Conservation (phyloP, 2,113 vertebrate genomes). For the Ancistrus triradiatus region DNA sequence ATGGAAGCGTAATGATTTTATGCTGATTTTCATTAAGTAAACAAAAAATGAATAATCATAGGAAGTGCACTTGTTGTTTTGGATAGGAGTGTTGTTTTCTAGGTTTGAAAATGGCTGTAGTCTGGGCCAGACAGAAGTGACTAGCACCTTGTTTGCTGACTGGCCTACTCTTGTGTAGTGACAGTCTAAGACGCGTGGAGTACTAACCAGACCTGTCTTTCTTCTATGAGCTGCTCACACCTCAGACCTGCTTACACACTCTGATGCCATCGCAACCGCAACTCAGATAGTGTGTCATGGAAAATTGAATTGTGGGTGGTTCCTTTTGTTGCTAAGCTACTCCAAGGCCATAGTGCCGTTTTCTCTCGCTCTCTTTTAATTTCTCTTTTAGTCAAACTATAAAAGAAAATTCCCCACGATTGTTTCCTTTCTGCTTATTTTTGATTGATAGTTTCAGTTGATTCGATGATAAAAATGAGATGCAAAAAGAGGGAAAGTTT, state of each 20-base stretch:
- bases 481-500: not conserved
- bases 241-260: slow-evolving; percentile 5
- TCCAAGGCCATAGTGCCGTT: slow-evolving; percentile 64
- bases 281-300: slow-evolving; percentile 70
- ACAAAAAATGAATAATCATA: too few species aligned
- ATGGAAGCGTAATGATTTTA: too few species aligned
- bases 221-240: slow-evolving; percentile 7
- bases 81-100: too few species aligned
- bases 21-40: too few species aligned
- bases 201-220: not conserved
- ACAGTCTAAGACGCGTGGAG: too few species aligned
- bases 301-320: slow-evolving; percentile 72
- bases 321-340: slow-evolving; percentile 65
- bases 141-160: too few species aligned
- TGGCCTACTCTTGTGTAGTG: not conserved
- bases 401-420: slow-evolving; percentile 4
- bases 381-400: slow-evolving; percentile 21
- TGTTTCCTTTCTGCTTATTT: not conserved
- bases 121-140: too few species aligned
- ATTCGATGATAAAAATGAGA: slow-evolving; percentile 1
- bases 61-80: too few species aligned
- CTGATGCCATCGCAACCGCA: slow-evolving; percentile 50
- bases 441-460: not conserved
- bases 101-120: too few species aligned
- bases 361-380: slow-evolving; percentile 32